Conservation (phyloP, 2,888 invertebrate species). For the Caenorhabditis becei region DNA sequence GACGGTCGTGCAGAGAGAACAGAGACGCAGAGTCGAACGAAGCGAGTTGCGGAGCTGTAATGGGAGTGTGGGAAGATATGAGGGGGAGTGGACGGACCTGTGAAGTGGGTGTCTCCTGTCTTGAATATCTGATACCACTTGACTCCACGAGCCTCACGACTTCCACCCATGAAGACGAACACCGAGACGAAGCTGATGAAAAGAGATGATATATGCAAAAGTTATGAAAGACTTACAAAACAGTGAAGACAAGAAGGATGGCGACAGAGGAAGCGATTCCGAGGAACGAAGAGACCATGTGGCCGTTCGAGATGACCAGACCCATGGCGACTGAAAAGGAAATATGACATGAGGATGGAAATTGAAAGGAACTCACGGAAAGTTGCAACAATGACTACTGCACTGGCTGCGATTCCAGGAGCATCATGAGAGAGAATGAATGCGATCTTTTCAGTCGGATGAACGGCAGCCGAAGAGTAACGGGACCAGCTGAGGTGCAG, state of each 20-base stretch:
- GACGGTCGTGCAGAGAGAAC: constrained; percentile 76
- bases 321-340: constrained; percentile 74
- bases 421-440: constrained; percentile 80
- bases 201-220: neutral
- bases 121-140: constrained; percentile 80
- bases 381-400: constrained; percentile 66
- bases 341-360: too few species aligned
- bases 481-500: constrained; percentile 74
- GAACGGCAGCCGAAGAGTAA: constrained; percentile 78
- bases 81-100: constrained; percentile 57
- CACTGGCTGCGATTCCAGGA: constrained; percentile 71
- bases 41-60: constrained; percentile 69
- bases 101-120: constrained; percentile 79
- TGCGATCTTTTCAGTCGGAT: constrained; percentile 80
- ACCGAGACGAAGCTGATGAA: constrained; percentile 71
- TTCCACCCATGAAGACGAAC: constrained; percentile 72
- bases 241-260: constrained; percentile 71
- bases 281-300: constrained; percentile 72
- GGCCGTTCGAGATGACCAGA: constrained; percentile 63
- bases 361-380: constrained; percentile 70
- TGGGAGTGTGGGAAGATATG: neutral
- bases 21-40: constrained; percentile 68
- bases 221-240: constrained; percentile 65
- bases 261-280: constrained; percentile 70
- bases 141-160: constrained; percentile 78